Base-by-base conservation (phyloP, 2,113 vertebrate genomes). In the Pollimyrus isidori region DNA sequence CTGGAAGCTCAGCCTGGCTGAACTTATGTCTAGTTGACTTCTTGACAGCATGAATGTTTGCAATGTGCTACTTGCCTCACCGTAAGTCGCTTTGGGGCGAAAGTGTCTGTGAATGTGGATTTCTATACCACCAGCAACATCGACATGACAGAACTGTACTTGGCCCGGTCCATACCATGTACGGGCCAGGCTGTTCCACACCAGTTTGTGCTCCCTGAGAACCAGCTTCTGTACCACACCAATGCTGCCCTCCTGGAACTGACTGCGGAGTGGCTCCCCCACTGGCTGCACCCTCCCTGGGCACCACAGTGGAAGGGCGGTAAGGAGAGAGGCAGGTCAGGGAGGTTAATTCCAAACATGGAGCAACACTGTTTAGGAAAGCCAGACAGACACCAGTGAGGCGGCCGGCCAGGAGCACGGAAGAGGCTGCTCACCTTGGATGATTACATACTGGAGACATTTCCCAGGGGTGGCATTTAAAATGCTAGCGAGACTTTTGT, bases 161-260 rank as follows among this genome's bases (percentile, higher is more conserved):
- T 48, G 5, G 80, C 39, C 39, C 30, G 30, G 52, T 50, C 96
- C 96, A 53, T 91, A 98, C 97, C 97, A 98, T 89, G 92, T 94
- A 2, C 94, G 94, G 89, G 95, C 95, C 73, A 97, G 65, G 91
- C 92, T 92, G 91, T 97, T 98, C 97, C 97, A 98, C 87, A 98
- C 92, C 83, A 97, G 93, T 49, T 95, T 96, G 92, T 97, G 97
- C 86, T 98, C 97, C 30, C 92, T 96, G 86, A 97, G 92, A n/a
- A 96, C 92, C 86, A 97, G 94, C 87, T 94, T 97, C 93, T 97
- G 97, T 85, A 98, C 95, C 89, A 98, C 97, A 0, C 97, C 97
- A n/a, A 94, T 92, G 35, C 89, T 88, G 84, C 96, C 93, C 88
- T 96, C 95, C 82, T 97, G 95, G 92, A 96, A 96, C 46, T 95